Base-by-base conservation (phyloP, 2,113 vertebrate species). In the Zosterops japonicus region DNA sequence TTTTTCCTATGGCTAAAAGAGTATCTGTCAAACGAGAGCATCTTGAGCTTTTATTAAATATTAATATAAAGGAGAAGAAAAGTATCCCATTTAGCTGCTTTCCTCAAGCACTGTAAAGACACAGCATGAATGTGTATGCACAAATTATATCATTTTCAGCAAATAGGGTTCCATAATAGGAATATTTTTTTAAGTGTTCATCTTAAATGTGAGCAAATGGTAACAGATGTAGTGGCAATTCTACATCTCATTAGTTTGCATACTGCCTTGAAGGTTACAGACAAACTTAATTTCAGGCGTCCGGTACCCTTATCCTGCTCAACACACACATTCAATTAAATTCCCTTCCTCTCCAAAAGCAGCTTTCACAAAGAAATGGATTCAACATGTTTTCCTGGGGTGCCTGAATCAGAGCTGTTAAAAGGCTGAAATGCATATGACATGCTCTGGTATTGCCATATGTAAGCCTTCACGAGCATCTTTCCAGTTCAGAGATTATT, bases 241-340 rank as follows among this genome's bases (percentile, higher is more conserved):
- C 61, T 80, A 59, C 28, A 44, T 96, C 90, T 86, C 65, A 87
- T 94, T 95, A 91, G 10, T 44, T 69, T 91, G 42, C 42, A 59
- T 70, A 78, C 25, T 77, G 52, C 50, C 82, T 60, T 36, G 70
- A 93, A 96, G 31, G 28, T 89, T 96, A 93, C 85, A 88, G 94
- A 87, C 25, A 95, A 95, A 90, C 61, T 96, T 91, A 94, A 95
- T 88, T 77, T 95, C 63, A 70, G 12, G 35, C 59, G 2, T 92
- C 46, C 22, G 5, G 55, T 95, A 69, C 13, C 77, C 64, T 93
- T 85, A 47, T 49, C 64, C 60, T 75, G 11, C n/a, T 89, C 82
- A 76, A 60, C 71, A 96, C 9, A 2, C 49, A 70, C 5, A 29
- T 96, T 96, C 78, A 94, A 77, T 94, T 95, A 96, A 96, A 97